Percentiles rank a stretch among this genome's conserved stretches.
Conservation (phyloP, 2,113 vertebrate species). For the Mastomys coucha region DNA sequence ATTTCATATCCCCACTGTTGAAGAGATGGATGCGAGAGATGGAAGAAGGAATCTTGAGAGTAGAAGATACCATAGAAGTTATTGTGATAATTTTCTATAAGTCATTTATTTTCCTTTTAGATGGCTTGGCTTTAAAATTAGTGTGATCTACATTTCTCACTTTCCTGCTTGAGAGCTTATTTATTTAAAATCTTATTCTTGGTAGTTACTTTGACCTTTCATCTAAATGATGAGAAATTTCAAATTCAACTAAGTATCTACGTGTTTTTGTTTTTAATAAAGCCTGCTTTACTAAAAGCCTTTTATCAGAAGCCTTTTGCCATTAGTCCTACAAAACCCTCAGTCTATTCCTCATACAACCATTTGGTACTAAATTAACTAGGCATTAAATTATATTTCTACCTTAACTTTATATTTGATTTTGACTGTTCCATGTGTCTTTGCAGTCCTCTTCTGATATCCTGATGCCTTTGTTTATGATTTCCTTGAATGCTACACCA, state of each 20-base stretch:
- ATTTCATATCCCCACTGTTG: no score
- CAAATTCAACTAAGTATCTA: not conserved
- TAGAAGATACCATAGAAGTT: no score
- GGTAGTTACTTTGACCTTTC: not conserved
- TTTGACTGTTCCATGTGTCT: not conserved
- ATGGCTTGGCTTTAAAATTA: not conserved
- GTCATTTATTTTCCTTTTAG: not conserved
- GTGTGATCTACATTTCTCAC: not conserved
- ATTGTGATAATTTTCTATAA: not conserved
- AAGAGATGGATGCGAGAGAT: no score
- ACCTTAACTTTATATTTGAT: not conserved
- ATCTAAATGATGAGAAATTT: constrained; percentile 41
- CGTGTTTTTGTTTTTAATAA: not conserved
- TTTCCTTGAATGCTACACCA: not conserved
- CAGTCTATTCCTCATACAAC: not conserved
- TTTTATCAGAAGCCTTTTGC: not conserved
- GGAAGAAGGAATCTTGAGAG: no score
- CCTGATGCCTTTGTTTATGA: not conserved
- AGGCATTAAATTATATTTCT: not conserved
- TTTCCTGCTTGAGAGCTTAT: not conserved
- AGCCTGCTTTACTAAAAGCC: not conserved
- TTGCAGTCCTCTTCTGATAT: constrained; percentile 31
- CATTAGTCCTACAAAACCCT: not conserved
- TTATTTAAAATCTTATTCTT: not conserved
- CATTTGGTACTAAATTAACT: not conserved